Evolutionary conservation across 35 echinoderm and acorn worm genomes (phyloP), one percentile per base, ranked within the genome.

Genomic region (Anneissia japonica): DNA sequence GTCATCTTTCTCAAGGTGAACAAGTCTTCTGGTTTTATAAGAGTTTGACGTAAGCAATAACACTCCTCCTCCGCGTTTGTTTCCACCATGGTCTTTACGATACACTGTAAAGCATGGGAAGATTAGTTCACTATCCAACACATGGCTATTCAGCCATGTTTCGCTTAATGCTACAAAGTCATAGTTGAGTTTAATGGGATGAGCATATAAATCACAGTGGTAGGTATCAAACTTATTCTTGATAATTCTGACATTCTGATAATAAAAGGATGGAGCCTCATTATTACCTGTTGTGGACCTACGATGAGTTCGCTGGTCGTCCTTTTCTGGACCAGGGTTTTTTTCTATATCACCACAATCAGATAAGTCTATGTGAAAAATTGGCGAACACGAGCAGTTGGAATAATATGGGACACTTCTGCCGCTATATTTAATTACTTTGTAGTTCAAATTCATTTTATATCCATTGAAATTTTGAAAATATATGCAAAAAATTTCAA

Each of bases 21-120:
- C 34, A 7, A 46, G 23, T 64, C 82, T 55, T 64, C 82, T 46
- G 37, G 30, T 64, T 84, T 46, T 35, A 72, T 64, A 84, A 17
- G 28, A 29, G 36, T 84, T 38, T 31, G 46, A 64, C 23, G 43
- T 64, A 19, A 46, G 43, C 3, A 84, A 31, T 0, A 84, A 31
- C 12, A 84, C 43, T 31, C 82, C 43, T 4, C 80, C 80, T 45
- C 80, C 80, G 45, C 38, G 80, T 81, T 46, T 38, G 7, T 64
- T 64, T 23, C 51, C 51, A 64, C 21, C 51, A 16, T 23, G 76
- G n/a, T 37, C 76, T 34, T 77, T 77, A 64, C 51, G 51, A 23
- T 64, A 64, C 2, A 26, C 2, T 19, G 51, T 64, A 64, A 64
- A 64, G 19, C 51, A 9, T 64, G 51, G 19, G 26, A 9, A 64